These are phyloP conservation scores for Dendrocopos noguchii DNA, from an alignment of 2,113 vertebrate species.

Conservation along the genomic window DNA sequence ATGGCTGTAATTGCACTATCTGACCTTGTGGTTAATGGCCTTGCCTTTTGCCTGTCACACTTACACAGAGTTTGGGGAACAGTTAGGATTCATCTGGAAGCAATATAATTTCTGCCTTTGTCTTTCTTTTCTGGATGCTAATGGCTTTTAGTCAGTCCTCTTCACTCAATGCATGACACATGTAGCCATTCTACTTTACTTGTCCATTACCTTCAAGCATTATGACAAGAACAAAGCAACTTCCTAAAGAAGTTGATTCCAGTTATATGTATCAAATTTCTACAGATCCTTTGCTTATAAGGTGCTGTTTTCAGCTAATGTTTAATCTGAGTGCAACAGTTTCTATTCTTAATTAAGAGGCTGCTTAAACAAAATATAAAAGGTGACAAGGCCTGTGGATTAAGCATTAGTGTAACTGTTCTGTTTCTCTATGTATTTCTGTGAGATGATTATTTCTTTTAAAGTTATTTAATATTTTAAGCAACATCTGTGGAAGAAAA, in stretches of 20 bases:
- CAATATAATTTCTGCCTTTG: constrained; percentile 85
- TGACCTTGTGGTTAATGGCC: constrained; percentile 86
- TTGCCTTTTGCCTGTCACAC: constrained; percentile 84
- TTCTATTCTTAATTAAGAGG: constrained; percentile 75
- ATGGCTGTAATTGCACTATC: constrained; percentile 78
- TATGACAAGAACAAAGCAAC: constrained; percentile 84
- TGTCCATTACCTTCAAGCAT: constrained; percentile 87
- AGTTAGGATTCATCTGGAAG: constrained; percentile 83
- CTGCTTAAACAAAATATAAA: constrained; percentile 74
- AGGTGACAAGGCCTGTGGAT: constrained; percentile 65
- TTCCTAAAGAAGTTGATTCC: constrained; percentile 74
- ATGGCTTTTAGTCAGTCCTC: constrained; percentile 91
- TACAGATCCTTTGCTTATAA: constrained; percentile 69
- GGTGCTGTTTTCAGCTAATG: constrained; percentile 73
- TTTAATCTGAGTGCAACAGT: constrained; percentile 67
- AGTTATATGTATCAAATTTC: constrained; percentile 78
- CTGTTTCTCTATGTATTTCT: constrained; percentile 49
- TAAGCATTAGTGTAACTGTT: constrained; percentile 56
- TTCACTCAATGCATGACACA: constrained; percentile 88
- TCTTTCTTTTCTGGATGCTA: constrained; percentile 87
- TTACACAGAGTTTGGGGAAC: constrained; percentile 82
- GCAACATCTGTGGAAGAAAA: constrained; percentile 30
- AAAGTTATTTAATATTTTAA: constrained; percentile 56
- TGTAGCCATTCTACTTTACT: constrained; percentile 82
- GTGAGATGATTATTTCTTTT: constrained; percentile 42